Percentiles rank a stretch among this genome's conserved stretches.
These are phyloP conservation scores for Odontothrips loti DNA, from an alignment of 2,888 invertebrate genomes.

Conservation along the genomic window DNA sequence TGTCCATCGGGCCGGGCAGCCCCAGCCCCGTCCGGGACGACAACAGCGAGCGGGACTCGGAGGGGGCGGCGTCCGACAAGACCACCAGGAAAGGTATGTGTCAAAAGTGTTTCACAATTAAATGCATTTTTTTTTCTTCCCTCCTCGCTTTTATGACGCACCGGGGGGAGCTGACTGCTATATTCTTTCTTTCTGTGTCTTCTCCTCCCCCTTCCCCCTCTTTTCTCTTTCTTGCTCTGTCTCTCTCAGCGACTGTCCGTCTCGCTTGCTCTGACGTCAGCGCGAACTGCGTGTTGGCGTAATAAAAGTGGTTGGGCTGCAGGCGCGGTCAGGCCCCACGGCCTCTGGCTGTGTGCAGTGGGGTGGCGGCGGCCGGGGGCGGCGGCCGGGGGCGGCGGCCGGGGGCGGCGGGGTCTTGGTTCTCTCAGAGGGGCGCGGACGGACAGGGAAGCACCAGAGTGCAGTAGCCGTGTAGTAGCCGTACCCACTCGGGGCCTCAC, in stretches of 20 bases:
- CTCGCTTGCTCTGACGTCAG: constrained; percentile 1
- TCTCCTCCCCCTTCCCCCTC: constrained; percentile 31
- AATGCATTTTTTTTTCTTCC: not conserved
- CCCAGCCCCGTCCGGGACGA: constrained; percentile 47
- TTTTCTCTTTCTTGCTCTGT: constrained; percentile 3
- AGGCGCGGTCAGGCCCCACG: not conserved
- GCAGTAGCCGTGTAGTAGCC: too few species aligned
- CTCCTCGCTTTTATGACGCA: constrained; percentile 10
- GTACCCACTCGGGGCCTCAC: too few species aligned
- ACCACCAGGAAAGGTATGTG: constrained; percentile 34
- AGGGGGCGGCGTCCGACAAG: constrained; percentile 34
- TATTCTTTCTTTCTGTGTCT: constrained; percentile 30
- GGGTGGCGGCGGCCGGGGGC: not conserved
- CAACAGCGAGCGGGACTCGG: constrained; percentile 42
- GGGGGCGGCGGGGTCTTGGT: not conserved
- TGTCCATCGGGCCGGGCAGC: constrained; percentile 57
- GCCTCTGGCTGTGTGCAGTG: too few species aligned
- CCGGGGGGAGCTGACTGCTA: constrained; percentile 21
- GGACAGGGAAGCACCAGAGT: too few species aligned
- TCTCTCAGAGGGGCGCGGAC: too few species aligned
- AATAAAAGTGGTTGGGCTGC: constrained; percentile 12
- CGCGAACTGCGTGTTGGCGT: not conserved
- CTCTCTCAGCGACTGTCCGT: not conserved
- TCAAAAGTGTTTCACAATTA: not conserved
- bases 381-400: not conserved